A percentile compares a stretch with the other conserved stretches of the same genome.
Conservation (phyloP, 2,113 vertebrate species). For the Crypturellus undulatus region DNA sequence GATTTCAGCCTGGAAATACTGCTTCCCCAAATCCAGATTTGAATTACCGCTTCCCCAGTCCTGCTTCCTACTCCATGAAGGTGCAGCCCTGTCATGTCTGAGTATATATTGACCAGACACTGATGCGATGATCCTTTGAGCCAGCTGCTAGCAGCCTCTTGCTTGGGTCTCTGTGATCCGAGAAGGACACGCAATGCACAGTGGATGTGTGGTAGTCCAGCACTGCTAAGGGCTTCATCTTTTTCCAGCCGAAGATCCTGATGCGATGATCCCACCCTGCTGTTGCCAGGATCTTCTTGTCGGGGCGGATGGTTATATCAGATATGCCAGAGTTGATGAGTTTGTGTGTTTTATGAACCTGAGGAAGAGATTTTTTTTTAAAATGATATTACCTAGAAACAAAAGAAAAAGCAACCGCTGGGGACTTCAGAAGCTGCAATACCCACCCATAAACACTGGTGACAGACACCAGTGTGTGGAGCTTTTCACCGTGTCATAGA, state of each 20-base stretch:
- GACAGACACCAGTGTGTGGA: background rate
- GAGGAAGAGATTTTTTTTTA: background rate
- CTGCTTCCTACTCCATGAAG: background rate
- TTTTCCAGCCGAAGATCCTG: conserved; percentile 92
- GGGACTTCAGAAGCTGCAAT: background rate
- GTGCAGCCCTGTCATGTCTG: conserved; percentile 42
- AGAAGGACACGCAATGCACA: conserved; percentile 88
- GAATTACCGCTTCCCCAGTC: background rate
- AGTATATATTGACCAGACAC: conserved; percentile 91
- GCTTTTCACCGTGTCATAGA: background rate
- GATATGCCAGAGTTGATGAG: conserved; percentile 92
- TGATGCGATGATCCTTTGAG: conserved; percentile 92
- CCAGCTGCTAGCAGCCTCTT: conserved; percentile 89
- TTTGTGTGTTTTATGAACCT: conserved; percentile 80
- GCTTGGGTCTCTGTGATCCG: conserved; percentile 74
- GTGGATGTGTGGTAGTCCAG: conserved; percentile 89
- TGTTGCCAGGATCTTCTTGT: conserved; percentile 87
- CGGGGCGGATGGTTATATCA: conserved; percentile 85
- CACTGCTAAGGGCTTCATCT: conserved; percentile 88
- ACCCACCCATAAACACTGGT: background rate
- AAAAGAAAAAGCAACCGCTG: background rate
- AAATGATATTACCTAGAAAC: background rate
- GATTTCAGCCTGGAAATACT: background rate
- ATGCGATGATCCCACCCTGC: conserved; percentile 94
- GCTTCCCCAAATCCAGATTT: background rate